Evolutionary conservation across 1,140 invertebrate genomes (phyloP).

Genomic region (Trachymyrmex cornetzi): DNA sequence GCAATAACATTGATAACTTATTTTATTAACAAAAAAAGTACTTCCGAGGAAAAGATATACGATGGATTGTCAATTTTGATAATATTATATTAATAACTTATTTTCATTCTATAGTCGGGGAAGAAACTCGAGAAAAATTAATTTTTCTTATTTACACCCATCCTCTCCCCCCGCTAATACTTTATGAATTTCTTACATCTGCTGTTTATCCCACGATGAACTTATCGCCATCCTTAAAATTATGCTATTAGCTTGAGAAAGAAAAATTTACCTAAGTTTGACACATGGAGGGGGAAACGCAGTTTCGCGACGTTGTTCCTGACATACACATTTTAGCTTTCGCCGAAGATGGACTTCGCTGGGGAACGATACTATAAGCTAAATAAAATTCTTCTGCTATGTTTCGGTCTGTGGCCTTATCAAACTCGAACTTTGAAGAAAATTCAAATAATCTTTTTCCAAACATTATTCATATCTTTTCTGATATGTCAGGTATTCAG

Average conservation of each 20-base stretch:
- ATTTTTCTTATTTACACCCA: background rate
- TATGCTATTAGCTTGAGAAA: background rate
- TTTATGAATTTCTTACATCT: conserved; percentile 12
- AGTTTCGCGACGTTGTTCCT: background rate
- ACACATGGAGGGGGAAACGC: background rate
- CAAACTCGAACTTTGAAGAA: conserved; percentile 12
- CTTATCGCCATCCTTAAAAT: background rate
- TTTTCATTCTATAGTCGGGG: background rate
- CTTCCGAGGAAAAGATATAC: background rate
- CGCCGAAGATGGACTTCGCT: conserved; percentile 7
- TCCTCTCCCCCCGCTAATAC: too few species aligned
- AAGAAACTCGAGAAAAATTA: background rate
- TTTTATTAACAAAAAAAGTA: background rate
- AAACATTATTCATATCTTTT: conserved; percentile 24
- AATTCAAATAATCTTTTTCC: conserved; percentile 31
- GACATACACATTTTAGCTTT: background rate
- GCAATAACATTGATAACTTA: background rate
- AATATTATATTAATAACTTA: conserved; percentile 8
- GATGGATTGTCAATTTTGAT: background rate
- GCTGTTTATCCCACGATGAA: background rate
- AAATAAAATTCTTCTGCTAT: conserved; percentile 20
- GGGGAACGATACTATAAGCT: conserved; percentile 41
- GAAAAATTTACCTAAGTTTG: background rate
- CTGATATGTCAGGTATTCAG: conserved; percentile 20
- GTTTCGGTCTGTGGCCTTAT: conserved; percentile 45